Evolutionary conservation across 1,140 invertebrate genomes (phyloP), one percentile per base, ranked within the genome.

Genomic region (Hycleus phaleratus): DNA sequence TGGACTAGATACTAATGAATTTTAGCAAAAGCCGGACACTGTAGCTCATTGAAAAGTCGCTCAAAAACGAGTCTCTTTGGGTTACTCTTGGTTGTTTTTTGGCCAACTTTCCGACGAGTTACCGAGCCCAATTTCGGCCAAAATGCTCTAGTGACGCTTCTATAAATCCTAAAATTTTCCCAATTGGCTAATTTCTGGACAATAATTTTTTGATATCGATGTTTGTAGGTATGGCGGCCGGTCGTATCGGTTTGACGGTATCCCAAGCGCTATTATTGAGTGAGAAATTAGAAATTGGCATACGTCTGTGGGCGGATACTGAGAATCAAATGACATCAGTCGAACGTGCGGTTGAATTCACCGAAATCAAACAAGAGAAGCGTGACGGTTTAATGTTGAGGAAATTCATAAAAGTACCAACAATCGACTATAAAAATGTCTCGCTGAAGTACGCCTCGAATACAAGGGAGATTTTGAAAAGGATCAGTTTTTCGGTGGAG

Each of bases 281-380:
- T 53, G 80, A 80, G 9, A 75, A 79, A 69, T 78, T 83, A 62
- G 81, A 84, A 71, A 83, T 79, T 78, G 88, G 86, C 4, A 85
- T 93, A 74, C 73, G 91, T 49, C 91, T 94, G 65, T 90, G 87
- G n/a, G 87, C 91, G 0, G 85, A 90, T 67, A 72, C 88, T 3
- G 85, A 88, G 64, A 90, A 88, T 67, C 83, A 93, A 71, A 92
- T 93, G 88, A 92, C 87, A 1, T 89, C 82, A 12, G 87, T 91
- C 6, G 83, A 86, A 62, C 68, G 83, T 47, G 75, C 85, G 0
- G 67, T 87, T 49, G 86, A 89, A 66, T 90, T 88, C 64, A 83
- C 81, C 3, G 72, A 79, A 40, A 75, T 89, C 38, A 78, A 82
- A 58, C 80, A 81, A n/a, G 90, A 92, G 71, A 63, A 83, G 83